phyloP scores from a whole-genome alignment of 2,888 invertebrate species.

The Dasysyrphus albostriatus region DNA sequence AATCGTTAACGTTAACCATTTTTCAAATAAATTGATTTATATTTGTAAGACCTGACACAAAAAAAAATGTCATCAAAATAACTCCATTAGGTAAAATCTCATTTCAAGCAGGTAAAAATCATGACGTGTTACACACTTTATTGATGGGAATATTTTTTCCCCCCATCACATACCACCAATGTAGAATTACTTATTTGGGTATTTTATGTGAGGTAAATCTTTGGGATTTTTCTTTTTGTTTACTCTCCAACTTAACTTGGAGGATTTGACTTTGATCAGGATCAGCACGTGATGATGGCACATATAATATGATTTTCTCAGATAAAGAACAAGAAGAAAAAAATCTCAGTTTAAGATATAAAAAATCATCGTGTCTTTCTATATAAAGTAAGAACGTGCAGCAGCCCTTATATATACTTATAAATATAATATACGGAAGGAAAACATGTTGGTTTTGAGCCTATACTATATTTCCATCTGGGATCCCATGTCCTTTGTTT shows the following conservation, averaged over 20 bases:
- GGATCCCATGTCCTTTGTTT: conserved; percentile 24
- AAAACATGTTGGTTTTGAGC: conserved; percentile 52
- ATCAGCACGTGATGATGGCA: conserved; percentile 56
- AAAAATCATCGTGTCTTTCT: conserved; percentile 17
- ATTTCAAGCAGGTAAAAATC: neutral
- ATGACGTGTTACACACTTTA: conserved; percentile 13
- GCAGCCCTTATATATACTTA: neutral
- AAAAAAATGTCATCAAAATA: conserved; percentile 1
- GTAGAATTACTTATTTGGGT: conserved; percentile 14
- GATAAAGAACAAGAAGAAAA: neutral
- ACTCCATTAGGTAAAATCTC: conserved; percentile 5
- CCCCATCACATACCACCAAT: neutral
- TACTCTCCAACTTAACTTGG: conserved; percentile 49
- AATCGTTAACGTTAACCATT: no score
- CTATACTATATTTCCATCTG: conserved; percentile 27
- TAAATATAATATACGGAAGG: neutral
- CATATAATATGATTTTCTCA: conserved; percentile 35
- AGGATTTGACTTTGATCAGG: conserved; percentile 70
- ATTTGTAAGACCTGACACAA: neutral
- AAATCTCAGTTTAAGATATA: conserved; percentile 7
- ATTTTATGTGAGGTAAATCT: conserved; percentile 44
- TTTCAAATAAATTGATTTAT: neutral
- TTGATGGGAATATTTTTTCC: neutral
- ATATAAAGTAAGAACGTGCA: conserved; percentile 20
- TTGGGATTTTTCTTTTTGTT: conserved; percentile 25